Evolutionary conservation across 1,140 invertebrate genomes (phyloP), one percentile per base, ranked within the genome.

Genomic region (Ceratoteleas bidentatus): DNA sequence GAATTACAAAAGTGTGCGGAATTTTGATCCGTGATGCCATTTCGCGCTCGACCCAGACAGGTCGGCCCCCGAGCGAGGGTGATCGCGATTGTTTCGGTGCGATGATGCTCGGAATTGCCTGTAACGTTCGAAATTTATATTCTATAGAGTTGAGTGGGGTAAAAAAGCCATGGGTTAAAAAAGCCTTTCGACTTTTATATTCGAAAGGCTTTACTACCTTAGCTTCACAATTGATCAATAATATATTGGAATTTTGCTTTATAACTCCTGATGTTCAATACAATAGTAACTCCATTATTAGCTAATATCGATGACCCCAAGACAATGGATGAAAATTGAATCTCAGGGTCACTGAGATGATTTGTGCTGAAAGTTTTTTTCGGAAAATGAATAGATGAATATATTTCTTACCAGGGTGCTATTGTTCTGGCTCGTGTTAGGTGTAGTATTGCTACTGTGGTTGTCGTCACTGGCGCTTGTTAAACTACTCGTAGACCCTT

Each of bases 1-100:
- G 98, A 58, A 97, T 91, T 84, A 95, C 94, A 89, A 97, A 97
- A 24, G 97, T 98, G 90, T 99, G 97, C 38, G 98, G 97, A 86
- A 98, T 97, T 88, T 96, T 96, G 43, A 97, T 95, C 47, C 95
- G 92, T 33, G 92, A 92, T 43, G 94, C 94, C 82, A 94, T 92
- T 88, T 96, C 95, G 84, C 93, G 92, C 78, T 96, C 96, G 43
- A 96, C 92, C 95, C 95, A 96, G 32, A 93, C 91, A 6, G 93
- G 91, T 47, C 96, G 92, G 47, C 96, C 96, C 72, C 95, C 95
- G 47, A 96, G 90, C 0, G 95, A 96, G 33, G 96, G 95, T 0
- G 95, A 96, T 58, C 95, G 91, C 85, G 92, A 93, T 66, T 92
- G 90, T 85, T 91, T 92, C 66, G 89, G 88, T 73, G 88, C 81